phyloP scores from a whole-genome alignment of 2,113 vertebrate genomes.

The Lanius collurio region DNA sequence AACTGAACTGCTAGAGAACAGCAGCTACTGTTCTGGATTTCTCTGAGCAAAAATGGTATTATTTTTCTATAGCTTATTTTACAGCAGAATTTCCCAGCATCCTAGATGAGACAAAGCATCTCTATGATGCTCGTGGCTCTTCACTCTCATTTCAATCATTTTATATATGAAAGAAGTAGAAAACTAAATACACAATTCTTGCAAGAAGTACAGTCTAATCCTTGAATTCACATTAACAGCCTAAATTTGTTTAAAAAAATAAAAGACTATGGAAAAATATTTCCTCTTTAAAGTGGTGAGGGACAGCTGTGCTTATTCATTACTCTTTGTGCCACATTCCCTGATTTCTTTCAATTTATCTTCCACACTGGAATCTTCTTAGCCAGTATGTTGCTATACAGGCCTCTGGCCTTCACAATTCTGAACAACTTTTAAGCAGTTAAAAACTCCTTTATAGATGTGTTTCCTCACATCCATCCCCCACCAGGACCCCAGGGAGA shows the following conservation, averaged over 20 bases:
- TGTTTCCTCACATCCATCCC: neutral
- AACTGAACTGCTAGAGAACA: neutral
- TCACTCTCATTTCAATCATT: neutral
- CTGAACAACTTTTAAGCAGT: neutral
- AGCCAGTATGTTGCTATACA: neutral
- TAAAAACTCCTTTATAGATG: neutral
- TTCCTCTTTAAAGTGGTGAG: neutral
- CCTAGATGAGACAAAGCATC: neutral
- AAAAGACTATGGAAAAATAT: neutral
- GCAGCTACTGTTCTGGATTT: neutral
- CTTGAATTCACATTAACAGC: neutral
- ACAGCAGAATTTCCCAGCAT: neutral
- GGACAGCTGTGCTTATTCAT: neutral
- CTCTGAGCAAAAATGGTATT: neutral
- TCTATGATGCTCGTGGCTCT: neutral
- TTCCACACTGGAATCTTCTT: neutral
- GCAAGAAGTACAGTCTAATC: neutral
- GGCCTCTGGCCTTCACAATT: neutral
- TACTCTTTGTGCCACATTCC: neutral
- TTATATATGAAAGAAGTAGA: neutral
- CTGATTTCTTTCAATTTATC: neutral
- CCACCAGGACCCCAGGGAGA: neutral
- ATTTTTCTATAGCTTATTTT: neutral
- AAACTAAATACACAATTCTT: neutral
- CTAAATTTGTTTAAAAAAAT: neutral